These are phyloP conservation scores for Stenchaetothrips biformis DNA, from an alignment of 2,888 invertebrate species.

Conservation along the genomic window DNA sequence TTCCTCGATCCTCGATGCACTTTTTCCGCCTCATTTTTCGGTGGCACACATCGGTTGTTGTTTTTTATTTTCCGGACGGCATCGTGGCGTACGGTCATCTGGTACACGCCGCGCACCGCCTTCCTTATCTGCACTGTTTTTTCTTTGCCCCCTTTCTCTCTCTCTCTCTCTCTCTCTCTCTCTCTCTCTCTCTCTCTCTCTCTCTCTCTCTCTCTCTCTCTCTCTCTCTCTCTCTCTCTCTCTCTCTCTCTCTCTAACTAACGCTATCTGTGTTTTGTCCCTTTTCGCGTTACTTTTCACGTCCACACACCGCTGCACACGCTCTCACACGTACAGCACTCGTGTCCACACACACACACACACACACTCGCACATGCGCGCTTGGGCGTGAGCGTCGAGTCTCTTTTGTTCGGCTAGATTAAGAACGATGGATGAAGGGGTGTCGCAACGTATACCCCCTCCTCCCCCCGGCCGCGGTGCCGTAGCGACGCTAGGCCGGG, in stretches of 20 bases:
- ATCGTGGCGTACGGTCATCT: too few species aligned
- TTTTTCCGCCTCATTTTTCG: not conserved
- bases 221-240: not conserved
- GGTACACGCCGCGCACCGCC: not conserved
- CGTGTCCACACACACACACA: not conserved
- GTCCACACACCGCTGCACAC: not conserved
- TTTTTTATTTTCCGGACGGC: not conserved
- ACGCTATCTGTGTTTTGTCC: not conserved
- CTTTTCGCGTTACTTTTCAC: not conserved
- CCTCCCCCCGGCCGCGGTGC: not conserved
- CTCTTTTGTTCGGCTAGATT: constrained; percentile 19
- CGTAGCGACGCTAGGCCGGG: not conserved
- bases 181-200: not conserved
- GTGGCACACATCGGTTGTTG: not conserved
- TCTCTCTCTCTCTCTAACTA: not conserved
- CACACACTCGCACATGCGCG: not conserved
- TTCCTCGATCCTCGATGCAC: not conserved
- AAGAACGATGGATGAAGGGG: not conserved
- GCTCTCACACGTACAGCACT: not conserved
- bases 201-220: not conserved
- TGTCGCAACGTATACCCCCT: not conserved
- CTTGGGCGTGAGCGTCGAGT: not conserved
- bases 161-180: not conserved
- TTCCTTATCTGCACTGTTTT: not conserved
- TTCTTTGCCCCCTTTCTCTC: not conserved